Evolutionary conservation across 2,888 invertebrate genomes (phyloP), one percentile per base, ranked within the genome.

Genomic region (Drosophila pseudotalamancana): DNA sequence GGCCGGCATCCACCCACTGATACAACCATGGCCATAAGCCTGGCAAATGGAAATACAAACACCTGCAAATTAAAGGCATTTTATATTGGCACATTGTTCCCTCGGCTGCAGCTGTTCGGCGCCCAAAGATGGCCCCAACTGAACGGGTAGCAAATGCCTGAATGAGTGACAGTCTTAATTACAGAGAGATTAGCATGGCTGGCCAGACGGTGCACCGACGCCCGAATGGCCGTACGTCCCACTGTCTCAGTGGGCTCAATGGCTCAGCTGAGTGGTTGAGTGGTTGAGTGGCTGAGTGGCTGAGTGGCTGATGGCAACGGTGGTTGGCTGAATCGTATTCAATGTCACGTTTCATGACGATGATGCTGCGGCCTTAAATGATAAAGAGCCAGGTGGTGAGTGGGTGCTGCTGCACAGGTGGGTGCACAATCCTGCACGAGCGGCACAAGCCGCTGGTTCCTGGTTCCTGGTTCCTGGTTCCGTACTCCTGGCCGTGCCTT

Each of bases 121-220:
- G 11, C 14, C 29, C 21, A 48, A 51, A 54, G 57, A 59, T 62
- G 40, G 64, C 34, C 27, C 32, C 34, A 63, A 43, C 31, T 59
- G 59, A 70, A 57, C 65, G 69, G 63, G 46, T 74, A 61, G 60
- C 62, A 55, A 61, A 63, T 53, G 67, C 57, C 54, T 43, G 67
- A 83, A 72, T 72, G 82, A 84, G 77, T 83, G 87, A 74, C 87
- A 80, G 81, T 69, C 82, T 84, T 82, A 82, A 82, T 82, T 82
- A 86, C 81, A 69, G 64, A 62, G 60, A 81, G 80, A 81, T 81
- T 81, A 81, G 83, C 79, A 81, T 72, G 73, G 42, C 31, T 43
- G 59, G 48, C 32, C 31, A 23, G 64, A 23, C 32, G 21, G 9
- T 27, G 34, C 2, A n/a, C 34, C 16, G 16, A 5, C 34, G 34